A percentile compares a stretch with the other conserved stretches of the same genome.
phyloP scores from a whole-genome alignment of 2,797 vertebrate species.

The Danio kyathit region DNA sequence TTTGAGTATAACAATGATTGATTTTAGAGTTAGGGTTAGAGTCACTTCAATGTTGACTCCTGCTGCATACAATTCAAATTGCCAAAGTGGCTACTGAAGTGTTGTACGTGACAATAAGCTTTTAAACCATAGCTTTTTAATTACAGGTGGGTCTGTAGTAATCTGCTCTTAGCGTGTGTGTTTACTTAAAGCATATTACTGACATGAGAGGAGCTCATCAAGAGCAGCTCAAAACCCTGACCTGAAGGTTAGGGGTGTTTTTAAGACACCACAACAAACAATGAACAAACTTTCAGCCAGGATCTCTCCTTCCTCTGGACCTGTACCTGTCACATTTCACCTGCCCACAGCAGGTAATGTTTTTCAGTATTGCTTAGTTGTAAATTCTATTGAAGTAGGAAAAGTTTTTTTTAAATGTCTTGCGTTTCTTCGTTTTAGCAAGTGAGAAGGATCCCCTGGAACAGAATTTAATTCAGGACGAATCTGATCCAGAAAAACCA shows the following conservation, averaged over 20 bases:
- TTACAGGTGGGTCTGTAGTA: slow-evolving; percentile 27
- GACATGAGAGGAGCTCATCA: slow-evolving; percentile 1
- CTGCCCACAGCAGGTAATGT: slow-evolving; percentile 56
- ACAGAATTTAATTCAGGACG: neutral
- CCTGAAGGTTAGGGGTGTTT: neutral
- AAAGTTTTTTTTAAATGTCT: neutral
- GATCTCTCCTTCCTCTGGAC: slow-evolving; percentile 56
- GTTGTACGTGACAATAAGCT: slow-evolving; percentile 5
- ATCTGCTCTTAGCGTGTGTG: slow-evolving; percentile 39
- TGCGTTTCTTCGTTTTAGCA: slow-evolving; percentile 5
- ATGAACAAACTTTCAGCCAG: slow-evolving; percentile 68
- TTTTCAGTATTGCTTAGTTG: neutral
- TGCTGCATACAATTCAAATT: neutral
- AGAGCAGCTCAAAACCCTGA: slow-evolving; percentile 6
- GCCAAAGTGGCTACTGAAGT: neutral
- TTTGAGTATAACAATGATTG: no score
- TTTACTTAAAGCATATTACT: slow-evolving; percentile 50
- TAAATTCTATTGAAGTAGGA: neutral
- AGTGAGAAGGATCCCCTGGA: slow-evolving; percentile 29
- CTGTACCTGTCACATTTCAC: slow-evolving; percentile 35
- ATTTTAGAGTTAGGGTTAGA: no score
- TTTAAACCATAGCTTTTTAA: slow-evolving; percentile 28
- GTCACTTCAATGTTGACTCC: no score
- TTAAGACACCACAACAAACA: slow-evolving; percentile 1
- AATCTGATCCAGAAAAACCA: neutral